Percentiles rank a stretch among this genome's conserved stretches.
phyloP scores from a whole-genome alignment of 2,888 invertebrate genomes.

The Scrobipalpa atriplicella region DNA sequence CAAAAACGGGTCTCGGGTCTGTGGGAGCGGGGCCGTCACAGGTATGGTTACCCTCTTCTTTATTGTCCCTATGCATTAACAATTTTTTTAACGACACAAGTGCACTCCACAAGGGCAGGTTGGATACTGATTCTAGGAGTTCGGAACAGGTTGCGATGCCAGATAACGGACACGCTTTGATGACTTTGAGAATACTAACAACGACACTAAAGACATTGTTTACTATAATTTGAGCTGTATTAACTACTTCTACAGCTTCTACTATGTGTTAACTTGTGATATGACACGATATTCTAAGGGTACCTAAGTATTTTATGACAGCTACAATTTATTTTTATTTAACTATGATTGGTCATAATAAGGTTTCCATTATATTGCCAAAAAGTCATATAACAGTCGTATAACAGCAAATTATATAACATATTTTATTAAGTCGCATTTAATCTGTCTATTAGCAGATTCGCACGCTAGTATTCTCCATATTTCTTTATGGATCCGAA shows the following conservation, averaged over 20 bases:
- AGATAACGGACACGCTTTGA: slow-evolving; percentile 13
- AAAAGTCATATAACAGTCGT: no score
- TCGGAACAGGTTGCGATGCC: slow-evolving; percentile 35
- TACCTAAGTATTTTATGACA: no score
- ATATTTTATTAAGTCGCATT: no score
- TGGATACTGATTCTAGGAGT: slow-evolving; percentile 45
- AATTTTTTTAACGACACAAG: slow-evolving; percentile 43
- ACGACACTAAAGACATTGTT: not conserved
- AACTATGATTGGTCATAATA: no score
- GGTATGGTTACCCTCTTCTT: slow-evolving; percentile 35
- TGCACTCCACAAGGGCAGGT: slow-evolving; percentile 53
- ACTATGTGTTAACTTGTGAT: not conserved
- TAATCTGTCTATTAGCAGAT: no score
- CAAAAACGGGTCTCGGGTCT: slow-evolving; percentile 44
- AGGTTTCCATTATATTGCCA: no score
- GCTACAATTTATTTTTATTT: no score
- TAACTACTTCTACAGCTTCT: not conserved
- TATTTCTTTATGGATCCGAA: no score
- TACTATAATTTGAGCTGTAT: slow-evolving; percentile 9
- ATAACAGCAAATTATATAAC: no score
- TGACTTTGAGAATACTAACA: slow-evolving; percentile 12
- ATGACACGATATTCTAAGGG: not conserved
- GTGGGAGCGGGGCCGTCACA: slow-evolving; percentile 39
- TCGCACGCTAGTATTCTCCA: no score
- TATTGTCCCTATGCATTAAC: slow-evolving; percentile 17